These are phyloP conservation scores for Hypomesus transpacificus DNA, from an alignment of 2,113 vertebrate genomes.

Conservation along the genomic window DNA sequence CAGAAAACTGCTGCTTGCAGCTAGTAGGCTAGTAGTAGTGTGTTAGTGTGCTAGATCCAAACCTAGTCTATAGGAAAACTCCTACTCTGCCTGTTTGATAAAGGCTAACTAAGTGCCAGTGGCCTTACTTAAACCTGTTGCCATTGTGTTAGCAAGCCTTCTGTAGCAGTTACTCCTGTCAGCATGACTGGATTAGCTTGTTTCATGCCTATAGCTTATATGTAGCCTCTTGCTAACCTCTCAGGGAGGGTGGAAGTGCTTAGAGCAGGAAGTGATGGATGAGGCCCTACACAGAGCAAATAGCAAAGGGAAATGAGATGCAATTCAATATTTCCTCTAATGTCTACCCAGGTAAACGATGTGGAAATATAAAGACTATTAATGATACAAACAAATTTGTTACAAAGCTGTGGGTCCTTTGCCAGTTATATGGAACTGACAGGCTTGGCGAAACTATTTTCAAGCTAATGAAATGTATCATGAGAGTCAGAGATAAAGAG, in stretches of 20 bases:
- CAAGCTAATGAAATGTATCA: slow-evolving; percentile 40
- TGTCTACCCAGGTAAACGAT: slow-evolving; percentile 59
- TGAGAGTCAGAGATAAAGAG: neutral
- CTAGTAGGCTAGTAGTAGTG: neutral
- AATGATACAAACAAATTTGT: slow-evolving; percentile 70
- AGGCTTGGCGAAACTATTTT: neutral
- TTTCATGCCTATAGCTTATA: neutral
- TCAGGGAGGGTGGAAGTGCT: neutral
- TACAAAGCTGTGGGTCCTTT: slow-evolving; percentile 59
- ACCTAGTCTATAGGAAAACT: too few relatives aligned
- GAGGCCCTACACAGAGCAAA: neutral
- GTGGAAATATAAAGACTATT: slow-evolving; percentile 71
- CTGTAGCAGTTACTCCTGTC: too few relatives aligned
- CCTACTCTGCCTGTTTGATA: too few relatives aligned
- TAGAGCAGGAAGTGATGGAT: neutral
- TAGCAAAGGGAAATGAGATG: slow-evolving; percentile 55
- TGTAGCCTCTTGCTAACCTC: neutral
- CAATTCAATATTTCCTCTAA: slow-evolving; percentile 68
- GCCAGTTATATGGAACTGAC: slow-evolving; percentile 57
- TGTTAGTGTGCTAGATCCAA: slow-evolving; percentile 2
- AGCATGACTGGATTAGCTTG: too few relatives aligned
- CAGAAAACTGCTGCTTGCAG: slow-evolving; percentile 13
- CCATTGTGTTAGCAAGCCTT: too few relatives aligned
- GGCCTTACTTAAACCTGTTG: too few relatives aligned
- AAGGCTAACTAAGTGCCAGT: too few relatives aligned